Evolutionary conservation across 1,140 invertebrate species (phyloP).

Genomic region (Augochlora pura): DNA sequence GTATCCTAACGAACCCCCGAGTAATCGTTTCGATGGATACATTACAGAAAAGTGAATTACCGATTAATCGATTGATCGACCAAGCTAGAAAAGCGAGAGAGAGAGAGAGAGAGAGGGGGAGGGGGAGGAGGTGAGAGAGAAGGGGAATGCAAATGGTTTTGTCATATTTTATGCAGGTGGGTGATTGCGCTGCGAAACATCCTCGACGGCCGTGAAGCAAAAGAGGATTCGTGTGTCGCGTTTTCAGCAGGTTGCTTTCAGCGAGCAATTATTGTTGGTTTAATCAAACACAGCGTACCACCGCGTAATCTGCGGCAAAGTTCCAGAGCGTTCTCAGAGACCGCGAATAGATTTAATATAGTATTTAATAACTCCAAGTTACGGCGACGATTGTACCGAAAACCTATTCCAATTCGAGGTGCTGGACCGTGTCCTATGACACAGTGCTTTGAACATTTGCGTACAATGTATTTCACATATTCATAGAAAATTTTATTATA

Average conservation of each 20-base stretch:
- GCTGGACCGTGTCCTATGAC: too few relatives aligned
- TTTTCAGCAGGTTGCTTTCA: background rate
- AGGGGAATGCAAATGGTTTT: background rate
- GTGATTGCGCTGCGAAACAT: background rate
- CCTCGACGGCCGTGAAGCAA: background rate
- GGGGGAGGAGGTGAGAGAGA: background rate
- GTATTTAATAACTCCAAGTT: background rate
- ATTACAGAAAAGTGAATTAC: too few relatives aligned
- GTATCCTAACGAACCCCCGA: too few relatives aligned
- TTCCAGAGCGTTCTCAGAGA: background rate
- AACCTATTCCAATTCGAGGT: too few relatives aligned
- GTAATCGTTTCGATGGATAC: too few relatives aligned
- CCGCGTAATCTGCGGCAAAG: background rate
- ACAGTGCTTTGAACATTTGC: too few relatives aligned
- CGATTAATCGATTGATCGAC: too few relatives aligned
- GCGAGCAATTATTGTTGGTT: conserved; percentile 14
- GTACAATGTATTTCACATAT: too few relatives aligned
- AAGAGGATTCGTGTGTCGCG: background rate
- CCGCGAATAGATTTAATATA: background rate
- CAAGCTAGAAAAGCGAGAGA: background rate
- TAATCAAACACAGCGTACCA: background rate
- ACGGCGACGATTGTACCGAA: background rate
- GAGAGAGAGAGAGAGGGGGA: background rate
- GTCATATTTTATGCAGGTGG: background rate
- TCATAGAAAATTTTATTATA: too few relatives aligned